Evolutionary conservation across 2,888 invertebrate species (phyloP).

Genomic region (Cerastis leucographa): DNA sequence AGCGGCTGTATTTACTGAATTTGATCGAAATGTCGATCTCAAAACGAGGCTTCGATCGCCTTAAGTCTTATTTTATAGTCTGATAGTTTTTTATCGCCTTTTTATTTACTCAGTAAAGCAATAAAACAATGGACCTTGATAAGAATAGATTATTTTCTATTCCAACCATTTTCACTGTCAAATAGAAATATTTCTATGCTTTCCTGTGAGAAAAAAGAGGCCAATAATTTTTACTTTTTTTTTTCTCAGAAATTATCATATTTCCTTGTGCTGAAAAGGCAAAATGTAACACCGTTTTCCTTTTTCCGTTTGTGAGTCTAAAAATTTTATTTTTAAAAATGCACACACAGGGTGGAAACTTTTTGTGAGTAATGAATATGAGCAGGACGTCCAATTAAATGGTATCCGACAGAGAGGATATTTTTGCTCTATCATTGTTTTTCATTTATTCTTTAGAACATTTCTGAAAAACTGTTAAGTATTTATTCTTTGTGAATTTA

Average conservation of each 20-base stretch:
- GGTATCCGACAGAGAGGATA: constrained; percentile 18
- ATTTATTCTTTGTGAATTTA: neutral
- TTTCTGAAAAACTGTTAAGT: neutral
- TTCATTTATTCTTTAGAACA: neutral
- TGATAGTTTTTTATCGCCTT: constrained; percentile 60
- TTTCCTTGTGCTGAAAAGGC: constrained; percentile 47
- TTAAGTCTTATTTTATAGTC: constrained; percentile 53
- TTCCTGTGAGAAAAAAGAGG: constrained; percentile 13
- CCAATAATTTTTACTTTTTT: constrained; percentile 52
- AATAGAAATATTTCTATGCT: constrained; percentile 23
- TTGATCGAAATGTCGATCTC: constrained; percentile 45
- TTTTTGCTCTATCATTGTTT: constrained; percentile 22
- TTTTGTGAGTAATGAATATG: constrained; percentile 36
- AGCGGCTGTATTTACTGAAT: constrained; percentile 25
- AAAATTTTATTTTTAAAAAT: constrained; percentile 43
- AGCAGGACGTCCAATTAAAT: constrained; percentile 40
- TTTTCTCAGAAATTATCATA: constrained; percentile 47
- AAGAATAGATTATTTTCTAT: constrained; percentile 39
- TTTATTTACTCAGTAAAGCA: constrained; percentile 55
- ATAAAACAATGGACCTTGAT: constrained; percentile 38
- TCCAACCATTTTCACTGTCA: constrained; percentile 30
- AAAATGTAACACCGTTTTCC: constrained; percentile 53
- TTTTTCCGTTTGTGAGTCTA: constrained; percentile 48
- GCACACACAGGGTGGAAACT: constrained; percentile 22
- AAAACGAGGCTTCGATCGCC: constrained; percentile 45